These are phyloP conservation scores for Julus scanicus DNA, from an alignment of 2,888 invertebrate species.

Conservation along the genomic window DNA sequence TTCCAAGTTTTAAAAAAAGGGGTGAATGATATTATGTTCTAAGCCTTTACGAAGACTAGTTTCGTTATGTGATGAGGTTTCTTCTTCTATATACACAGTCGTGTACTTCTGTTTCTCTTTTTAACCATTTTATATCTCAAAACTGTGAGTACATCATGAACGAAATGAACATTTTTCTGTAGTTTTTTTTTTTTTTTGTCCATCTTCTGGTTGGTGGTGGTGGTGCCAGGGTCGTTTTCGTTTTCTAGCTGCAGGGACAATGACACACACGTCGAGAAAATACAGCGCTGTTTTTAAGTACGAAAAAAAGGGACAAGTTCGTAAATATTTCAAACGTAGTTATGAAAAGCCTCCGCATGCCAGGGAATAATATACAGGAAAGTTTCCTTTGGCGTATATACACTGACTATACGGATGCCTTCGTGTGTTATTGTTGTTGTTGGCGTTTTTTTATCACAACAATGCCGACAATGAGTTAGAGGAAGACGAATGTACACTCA, in stretches of 20 bases:
- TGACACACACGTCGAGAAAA: slow-evolving; percentile 46
- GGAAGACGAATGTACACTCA: slow-evolving; percentile 45
- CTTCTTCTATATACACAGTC: background rate
- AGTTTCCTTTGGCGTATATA: slow-evolving; percentile 4
- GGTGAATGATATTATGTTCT: slow-evolving; percentile 5
- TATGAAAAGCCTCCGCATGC: slow-evolving; percentile 40
- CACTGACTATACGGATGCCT: background rate
- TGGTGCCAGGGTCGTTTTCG: background rate
- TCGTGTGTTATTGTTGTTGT: slow-evolving; percentile 44
- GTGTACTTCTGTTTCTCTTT: background rate
- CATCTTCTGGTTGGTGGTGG: background rate
- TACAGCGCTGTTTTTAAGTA: slow-evolving; percentile 21
- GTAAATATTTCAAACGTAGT: slow-evolving; percentile 45
- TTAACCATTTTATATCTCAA: background rate
- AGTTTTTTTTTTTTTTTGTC: background rate
- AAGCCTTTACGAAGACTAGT: background rate
- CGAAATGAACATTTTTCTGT: background rate
- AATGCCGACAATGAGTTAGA: slow-evolving; percentile 43
- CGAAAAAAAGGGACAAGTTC: slow-evolving; percentile 12
- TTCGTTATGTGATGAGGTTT: background rate
- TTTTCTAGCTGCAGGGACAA: slow-evolving; percentile 20
- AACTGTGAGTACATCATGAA: slow-evolving; percentile 18
- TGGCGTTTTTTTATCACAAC: slow-evolving; percentile 20
- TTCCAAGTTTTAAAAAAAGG: slow-evolving; percentile 1
- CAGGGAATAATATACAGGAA: slow-evolving; percentile 35